phyloP scores from a whole-genome alignment of 2,888 invertebrate genomes.

The Sinopyrophorus schimmeli region DNA sequence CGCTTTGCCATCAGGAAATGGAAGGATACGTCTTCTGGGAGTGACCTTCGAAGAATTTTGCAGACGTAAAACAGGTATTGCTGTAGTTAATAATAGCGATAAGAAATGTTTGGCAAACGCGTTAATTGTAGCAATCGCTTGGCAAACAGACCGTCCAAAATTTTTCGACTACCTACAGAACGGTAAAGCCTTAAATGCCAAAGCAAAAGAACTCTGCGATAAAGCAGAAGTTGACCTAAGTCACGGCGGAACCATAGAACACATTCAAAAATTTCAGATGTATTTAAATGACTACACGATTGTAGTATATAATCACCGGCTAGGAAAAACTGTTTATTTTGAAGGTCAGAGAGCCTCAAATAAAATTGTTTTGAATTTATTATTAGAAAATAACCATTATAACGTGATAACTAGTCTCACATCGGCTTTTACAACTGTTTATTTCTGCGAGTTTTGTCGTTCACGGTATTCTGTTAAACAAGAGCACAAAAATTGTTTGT shows the following conservation, averaged over 20 bases:
- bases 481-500: neutral
- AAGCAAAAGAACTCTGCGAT: neutral
- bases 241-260: conserved; percentile 1
- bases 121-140: neutral
- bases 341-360: conserved; percentile 1
- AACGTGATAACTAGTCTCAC: no score
- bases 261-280: neutral
- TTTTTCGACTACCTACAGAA: neutral
- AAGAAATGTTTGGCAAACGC: neutral
- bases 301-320: conserved; percentile 4
- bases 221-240: neutral
- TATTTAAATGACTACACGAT: conserved; percentile 4
- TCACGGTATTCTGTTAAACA: neutral
- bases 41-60: neutral
- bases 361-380: conserved; percentile 1
- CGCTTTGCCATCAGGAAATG: neutral
- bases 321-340: neutral
- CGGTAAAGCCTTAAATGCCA: neutral
- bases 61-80: neutral
- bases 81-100: neutral
- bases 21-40: neutral
- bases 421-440: neutral
- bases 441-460: neutral
- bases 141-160: neutral
- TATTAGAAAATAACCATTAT: conserved; percentile 3